A percentile compares a stretch with the other conserved stretches of the same genome.
These are phyloP conservation scores for Heterotis niloticus DNA, from an alignment of 2,113 vertebrate species.

Conservation along the genomic window DNA sequence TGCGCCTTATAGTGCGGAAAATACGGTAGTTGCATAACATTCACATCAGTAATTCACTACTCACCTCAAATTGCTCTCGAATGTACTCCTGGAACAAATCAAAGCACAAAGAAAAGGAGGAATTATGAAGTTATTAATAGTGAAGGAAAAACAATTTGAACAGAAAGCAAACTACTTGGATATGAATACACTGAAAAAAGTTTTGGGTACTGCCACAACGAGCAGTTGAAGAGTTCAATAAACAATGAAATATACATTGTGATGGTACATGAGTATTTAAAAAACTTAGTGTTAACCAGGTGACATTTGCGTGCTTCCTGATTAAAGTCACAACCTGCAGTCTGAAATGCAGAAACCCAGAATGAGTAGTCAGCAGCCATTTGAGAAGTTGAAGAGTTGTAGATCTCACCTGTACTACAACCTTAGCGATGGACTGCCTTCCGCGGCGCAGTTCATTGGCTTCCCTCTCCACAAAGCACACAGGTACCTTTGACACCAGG, in stretches of 20 bases:
- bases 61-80: slow-evolving; percentile 88
- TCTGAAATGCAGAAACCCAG: not conserved
- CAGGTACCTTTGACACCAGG: slow-evolving; percentile 78
- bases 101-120: slow-evolving; percentile 27
- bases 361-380: not conserved
- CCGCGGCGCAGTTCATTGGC: slow-evolving; percentile 79
- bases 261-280: too few species aligned
- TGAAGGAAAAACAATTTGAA: too few species aligned
- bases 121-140: not conserved
- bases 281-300: not conserved
- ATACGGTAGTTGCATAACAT: too few species aligned
- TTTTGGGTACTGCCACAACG: too few species aligned
- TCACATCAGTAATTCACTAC: slow-evolving; percentile 21
- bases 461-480: slow-evolving; percentile 89
- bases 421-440: slow-evolving; percentile 74
- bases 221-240: too few species aligned
- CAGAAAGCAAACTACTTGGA: too few species aligned
- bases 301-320: not conserved
- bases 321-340: not conserved
- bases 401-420: slow-evolving; percentile 77
- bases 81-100: slow-evolving; percentile 79
- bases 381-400: not conserved
- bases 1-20: too few species aligned
- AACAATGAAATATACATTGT: too few species aligned
- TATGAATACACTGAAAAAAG: not conserved